phyloP scores from a whole-genome alignment of 1,140 invertebrate genomes.

The Psix sp. region DNA sequence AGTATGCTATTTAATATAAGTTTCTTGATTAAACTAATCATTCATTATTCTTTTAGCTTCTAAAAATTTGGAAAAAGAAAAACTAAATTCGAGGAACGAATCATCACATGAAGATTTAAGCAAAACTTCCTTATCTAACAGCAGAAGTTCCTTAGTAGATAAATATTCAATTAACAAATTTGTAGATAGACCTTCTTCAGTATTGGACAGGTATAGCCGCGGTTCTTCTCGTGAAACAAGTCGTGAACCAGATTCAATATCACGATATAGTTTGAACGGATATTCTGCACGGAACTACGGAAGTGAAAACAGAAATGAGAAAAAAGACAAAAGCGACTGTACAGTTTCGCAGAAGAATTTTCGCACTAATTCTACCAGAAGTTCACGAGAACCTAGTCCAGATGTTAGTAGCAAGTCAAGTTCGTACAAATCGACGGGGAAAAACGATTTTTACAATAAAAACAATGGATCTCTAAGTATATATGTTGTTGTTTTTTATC shows the following conservation, averaged over 20 bases:
- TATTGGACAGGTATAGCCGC: constrained; percentile 70
- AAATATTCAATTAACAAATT: constrained; percentile 70
- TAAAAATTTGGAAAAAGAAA: constrained; percentile 68
- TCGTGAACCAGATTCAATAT: constrained; percentile 66
- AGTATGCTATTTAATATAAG: neutral
- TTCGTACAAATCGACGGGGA: constrained; percentile 65
- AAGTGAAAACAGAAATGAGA: constrained; percentile 63
- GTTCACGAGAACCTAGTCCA: constrained; percentile 70
- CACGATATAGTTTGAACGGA: constrained; percentile 66
- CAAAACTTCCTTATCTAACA: constrained; percentile 66
- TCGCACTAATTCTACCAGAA: constrained; percentile 62
- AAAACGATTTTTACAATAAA: constrained; percentile 64
- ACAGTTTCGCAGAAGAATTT: constrained; percentile 62
- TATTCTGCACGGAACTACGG: constrained; percentile 67
- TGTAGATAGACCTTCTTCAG: constrained; percentile 66
- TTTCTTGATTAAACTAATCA: neutral
- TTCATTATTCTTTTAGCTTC: constrained; percentile 48
- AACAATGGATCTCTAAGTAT: constrained; percentile 59
- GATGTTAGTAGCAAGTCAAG: constrained; percentile 66
- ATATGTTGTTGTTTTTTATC: constrained; percentile 5
- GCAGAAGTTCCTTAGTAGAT: constrained; percentile 67
- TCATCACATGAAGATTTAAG: constrained; percentile 66
- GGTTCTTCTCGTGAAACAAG: constrained; percentile 66
- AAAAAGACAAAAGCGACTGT: constrained; percentile 66
- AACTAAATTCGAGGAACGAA: constrained; percentile 62